These are phyloP conservation scores for Alethe castanea DNA, from an alignment of 2,113 vertebrate genomes.

Conservation along the genomic window DNA sequence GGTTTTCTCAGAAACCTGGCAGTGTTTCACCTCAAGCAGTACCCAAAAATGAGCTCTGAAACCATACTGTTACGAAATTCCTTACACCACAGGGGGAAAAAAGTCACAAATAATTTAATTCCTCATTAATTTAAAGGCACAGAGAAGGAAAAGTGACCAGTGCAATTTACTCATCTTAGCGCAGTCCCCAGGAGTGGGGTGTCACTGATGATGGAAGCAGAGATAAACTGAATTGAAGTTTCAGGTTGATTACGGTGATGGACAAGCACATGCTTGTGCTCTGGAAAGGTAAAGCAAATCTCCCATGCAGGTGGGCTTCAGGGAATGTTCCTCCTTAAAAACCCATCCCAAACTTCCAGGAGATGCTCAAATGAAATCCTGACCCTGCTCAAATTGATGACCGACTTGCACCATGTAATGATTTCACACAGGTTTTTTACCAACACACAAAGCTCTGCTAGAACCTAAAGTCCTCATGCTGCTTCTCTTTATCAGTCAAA, in stretches of 20 bases:
- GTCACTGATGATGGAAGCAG: not conserved
- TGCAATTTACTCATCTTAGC: not conserved
- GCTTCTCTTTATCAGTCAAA: not conserved
- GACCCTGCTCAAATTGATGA: not conserved
- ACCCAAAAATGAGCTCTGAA: not conserved
- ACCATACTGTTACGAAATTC: not conserved
- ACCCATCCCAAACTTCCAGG: not conserved
- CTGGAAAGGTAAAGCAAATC: not conserved
- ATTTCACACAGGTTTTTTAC: not conserved
- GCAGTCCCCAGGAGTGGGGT: not conserved
- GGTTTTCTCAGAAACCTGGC: not conserved
- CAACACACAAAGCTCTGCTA: not conserved
- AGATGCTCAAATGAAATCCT: not conserved
- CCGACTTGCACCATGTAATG: accelerated
- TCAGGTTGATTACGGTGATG: not conserved
- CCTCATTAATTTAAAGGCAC: not conserved
- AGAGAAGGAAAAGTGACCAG: not conserved
- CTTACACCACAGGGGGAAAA: not conserved
- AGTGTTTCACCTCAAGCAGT: not conserved
- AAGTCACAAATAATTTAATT: not conserved
- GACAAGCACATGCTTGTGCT: not conserved
- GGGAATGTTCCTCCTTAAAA: not conserved
- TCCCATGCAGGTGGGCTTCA: not conserved
- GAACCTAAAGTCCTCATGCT: not conserved
- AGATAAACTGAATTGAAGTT: not conserved